These are phyloP conservation scores for Jordanella pulchra DNA, from an alignment of 2,797 vertebrate genomes.

Conservation along the genomic window DNA sequence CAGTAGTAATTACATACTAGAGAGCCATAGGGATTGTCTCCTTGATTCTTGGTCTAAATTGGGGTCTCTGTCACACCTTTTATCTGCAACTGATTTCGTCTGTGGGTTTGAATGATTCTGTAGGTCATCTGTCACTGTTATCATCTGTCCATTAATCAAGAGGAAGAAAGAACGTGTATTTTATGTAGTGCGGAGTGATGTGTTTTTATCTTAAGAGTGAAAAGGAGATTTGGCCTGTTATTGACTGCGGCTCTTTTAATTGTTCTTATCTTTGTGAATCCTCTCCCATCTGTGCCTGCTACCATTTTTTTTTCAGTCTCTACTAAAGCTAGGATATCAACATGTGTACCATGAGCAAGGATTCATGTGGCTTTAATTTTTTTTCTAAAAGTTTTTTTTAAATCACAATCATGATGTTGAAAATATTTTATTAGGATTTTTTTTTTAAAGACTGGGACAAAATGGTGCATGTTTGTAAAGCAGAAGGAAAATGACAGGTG, in stretches of 20 bases:
- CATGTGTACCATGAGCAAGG: neutral
- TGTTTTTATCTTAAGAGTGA: slow-evolving; percentile 32
- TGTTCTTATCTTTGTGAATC: slow-evolving; percentile 16
- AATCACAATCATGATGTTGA: too few species aligned
- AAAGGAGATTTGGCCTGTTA: slow-evolving; percentile 10
- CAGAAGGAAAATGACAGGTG: neutral
- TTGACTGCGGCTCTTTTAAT: slow-evolving; percentile 11
- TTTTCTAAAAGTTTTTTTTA: neutral
- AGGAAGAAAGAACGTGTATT: slow-evolving; percentile 24
- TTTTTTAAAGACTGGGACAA: too few species aligned
- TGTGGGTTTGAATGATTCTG: slow-evolving; percentile 53
- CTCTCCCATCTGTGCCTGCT: neutral
- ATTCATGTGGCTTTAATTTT: neutral
- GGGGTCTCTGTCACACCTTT: slow-evolving; percentile 65
- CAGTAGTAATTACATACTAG: slow-evolving; percentile 78
- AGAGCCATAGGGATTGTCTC: slow-evolving; percentile 69
- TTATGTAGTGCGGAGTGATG: slow-evolving; percentile 1
- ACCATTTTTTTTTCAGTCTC: neutral
- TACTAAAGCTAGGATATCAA: neutral
- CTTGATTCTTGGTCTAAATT: slow-evolving; percentile 75
- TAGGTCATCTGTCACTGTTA: slow-evolving; percentile 40
- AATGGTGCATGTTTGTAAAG: neutral
- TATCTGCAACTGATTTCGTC: slow-evolving; percentile 68
- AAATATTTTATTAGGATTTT: too few species aligned
- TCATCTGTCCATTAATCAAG: slow-evolving; percentile 51